Evolutionary conservation across 2,113 vertebrate genomes (phyloP), one percentile per base, ranked within the genome.

Genomic region (Rhipidura dahli): DNA sequence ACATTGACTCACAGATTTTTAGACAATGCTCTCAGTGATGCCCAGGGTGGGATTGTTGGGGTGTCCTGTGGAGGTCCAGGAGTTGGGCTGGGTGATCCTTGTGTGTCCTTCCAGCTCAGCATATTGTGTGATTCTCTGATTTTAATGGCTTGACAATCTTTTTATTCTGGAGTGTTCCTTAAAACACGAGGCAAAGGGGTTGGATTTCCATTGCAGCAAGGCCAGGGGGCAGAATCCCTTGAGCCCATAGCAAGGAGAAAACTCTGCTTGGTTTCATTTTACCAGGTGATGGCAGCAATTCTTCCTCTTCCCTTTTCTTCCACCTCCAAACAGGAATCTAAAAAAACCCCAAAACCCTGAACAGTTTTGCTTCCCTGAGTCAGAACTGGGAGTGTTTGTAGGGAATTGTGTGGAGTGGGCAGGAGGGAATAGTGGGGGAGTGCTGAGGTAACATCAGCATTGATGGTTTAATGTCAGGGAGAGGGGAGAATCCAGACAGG

Each of bases 251-350:
- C 23, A 66, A 71, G 42, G 56, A 40, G 33, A 69, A 85, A 83
- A 42, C 11, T 15, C 2, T 35, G 40, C 20, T 80, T 54, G 83
- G 42, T 66, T 93, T 59, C 6, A 4, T 65, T 89, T 69, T 65
- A 44, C 83, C 91, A 95, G 75, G 16, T 7, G 83, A 56, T 91
- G 93, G 83, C 83, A 87, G 91, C 60, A 94, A 56, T 68, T 84
- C 60, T 31, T 90, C 27, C 39, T 77, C 27, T 81, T 89, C 60
- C 39, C 44, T 75, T 69, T 11, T 22, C 54, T 18, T 73, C 22
- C 81, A n/a, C 28, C 49, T 92, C 37, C 50, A 63, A 79, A 72
- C 0, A 63, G 2, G 13, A 73, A 77, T 39, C 15, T 21, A 20
- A 63, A 92, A 63, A n/a, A 37, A 10, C 3, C 0, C 60, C 28